phyloP scores from a whole-genome alignment of 2,888 invertebrate genomes.

The Andricus curvator region DNA sequence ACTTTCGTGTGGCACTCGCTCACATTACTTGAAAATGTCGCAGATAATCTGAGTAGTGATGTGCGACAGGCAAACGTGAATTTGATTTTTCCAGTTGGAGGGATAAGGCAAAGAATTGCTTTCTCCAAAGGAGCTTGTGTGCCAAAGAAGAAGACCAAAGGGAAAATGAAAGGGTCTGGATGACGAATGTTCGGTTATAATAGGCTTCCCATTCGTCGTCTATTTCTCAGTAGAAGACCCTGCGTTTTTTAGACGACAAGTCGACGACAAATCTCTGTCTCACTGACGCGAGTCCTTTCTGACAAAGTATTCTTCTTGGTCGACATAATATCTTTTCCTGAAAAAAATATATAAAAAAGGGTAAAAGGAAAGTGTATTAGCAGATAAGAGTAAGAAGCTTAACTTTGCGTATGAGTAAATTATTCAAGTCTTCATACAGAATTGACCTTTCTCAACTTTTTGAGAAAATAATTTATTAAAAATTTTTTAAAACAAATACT shows the following conservation, averaged over 20 bases:
- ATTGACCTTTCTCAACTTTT: no score
- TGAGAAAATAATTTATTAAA: no score
- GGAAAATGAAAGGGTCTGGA: constrained; percentile 41
- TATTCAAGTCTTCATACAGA: background rate
- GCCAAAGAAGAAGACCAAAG: constrained; percentile 28
- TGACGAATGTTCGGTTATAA: constrained; percentile 55
- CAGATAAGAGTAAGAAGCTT: background rate
- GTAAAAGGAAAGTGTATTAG: background rate
- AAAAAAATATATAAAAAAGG: background rate
- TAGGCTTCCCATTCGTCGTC: constrained; percentile 49
- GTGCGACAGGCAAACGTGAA: constrained; percentile 28
- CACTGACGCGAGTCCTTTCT: background rate
- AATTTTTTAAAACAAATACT: no score
- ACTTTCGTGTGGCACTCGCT: constrained; percentile 12
- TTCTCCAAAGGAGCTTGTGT: constrained; percentile 38
- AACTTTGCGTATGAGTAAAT: background rate
- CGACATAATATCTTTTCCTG: background rate
- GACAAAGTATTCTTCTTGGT: constrained; percentile 14
- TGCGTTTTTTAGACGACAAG: constrained; percentile 53
- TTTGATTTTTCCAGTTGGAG: constrained; percentile 45
- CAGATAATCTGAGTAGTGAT: constrained; percentile 32
- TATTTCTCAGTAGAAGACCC: constrained; percentile 32
- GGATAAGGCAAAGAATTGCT: constrained; percentile 49
- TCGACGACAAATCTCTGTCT: constrained; percentile 45
- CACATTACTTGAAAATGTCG: constrained; percentile 30